Conservation (phyloP, 1,140 invertebrate genomes). For the Drosophila jambulina region DNA sequence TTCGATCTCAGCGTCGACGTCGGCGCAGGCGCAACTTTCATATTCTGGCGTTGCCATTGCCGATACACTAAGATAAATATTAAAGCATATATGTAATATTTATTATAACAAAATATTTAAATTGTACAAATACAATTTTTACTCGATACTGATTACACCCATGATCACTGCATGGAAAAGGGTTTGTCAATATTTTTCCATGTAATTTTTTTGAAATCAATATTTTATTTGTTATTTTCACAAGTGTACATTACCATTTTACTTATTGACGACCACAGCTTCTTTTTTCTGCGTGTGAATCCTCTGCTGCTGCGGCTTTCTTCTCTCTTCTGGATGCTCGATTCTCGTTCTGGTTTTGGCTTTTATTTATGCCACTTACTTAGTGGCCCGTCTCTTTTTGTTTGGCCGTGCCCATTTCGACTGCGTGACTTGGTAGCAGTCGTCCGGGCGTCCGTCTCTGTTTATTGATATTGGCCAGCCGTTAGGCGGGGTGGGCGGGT, state of each 20-base stretch:
- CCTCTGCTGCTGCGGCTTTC: slow-evolving; percentile 59
- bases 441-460: slow-evolving; percentile 32
- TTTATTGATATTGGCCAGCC: slow-evolving; percentile 50
- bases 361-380: slow-evolving; percentile 60
- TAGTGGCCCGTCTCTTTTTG: slow-evolving; percentile 44
- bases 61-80: slow-evolving; percentile 19
- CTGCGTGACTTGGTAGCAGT: slow-evolving; percentile 73
- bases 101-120: too few species aligned
- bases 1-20: slow-evolving; percentile 48
- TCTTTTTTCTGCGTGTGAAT: slow-evolving; percentile 1
- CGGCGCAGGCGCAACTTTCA: slow-evolving; percentile 80
- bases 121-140: too few species aligned
- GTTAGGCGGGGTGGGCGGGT: slow-evolving; percentile 12
- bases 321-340: slow-evolving; percentile 49
- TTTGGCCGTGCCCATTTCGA: slow-evolving; percentile 76
- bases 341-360: slow-evolving; percentile 66
- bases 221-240: not conserved
- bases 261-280: too few species aligned
- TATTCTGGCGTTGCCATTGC: slow-evolving; percentile 54
- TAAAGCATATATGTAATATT: not conserved
- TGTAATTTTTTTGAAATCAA: not conserved
- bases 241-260: not conserved
- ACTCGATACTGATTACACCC: too few species aligned
- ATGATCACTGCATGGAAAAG: too few species aligned
- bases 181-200: not conserved